Evolutionary conservation across 2,113 vertebrate species (phyloP), one percentile per base, ranked within the genome.

Genomic region (Brachyhypopomus gauderio): DNA sequence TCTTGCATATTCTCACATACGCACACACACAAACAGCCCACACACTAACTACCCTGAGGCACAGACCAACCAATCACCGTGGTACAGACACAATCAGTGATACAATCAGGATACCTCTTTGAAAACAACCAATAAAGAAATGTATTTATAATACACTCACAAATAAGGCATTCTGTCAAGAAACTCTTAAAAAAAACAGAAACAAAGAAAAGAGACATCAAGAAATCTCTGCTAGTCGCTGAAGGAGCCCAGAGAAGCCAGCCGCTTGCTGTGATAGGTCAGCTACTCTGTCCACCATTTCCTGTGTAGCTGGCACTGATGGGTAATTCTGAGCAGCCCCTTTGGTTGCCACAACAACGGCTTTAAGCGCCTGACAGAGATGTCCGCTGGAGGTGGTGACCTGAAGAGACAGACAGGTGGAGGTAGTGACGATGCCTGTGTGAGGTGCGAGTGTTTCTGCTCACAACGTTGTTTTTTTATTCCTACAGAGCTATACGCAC

Each of bases 291-390:
- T 95, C 92, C 2, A 92, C 91, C 95, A 96, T 96, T 87, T 96
- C 95, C 85, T 93, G 95, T 2, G 92, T 90, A 0, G 94, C 95
- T 0, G 94, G 88, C 16, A 92, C 87, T 0, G 95, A 96, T 0
- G 96, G 96, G 89, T 97, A 97, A 86, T 93, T 94, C 73, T 96
- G 91, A 25, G 95, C 96, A 0, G 96, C 96, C 0, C 93, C 94
- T 86, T 97, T 97, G 72, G 96, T 95, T 3, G 96, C 94, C 64
- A 96, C 93, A 0, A 97, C 96, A 0, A 96, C 94, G 17, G 94
- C 89, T 83, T 95, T 94, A 66, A 97, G 84, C 64, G 95, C 93
- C 82, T 96, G 95, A 89, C 95, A 95, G 58, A 97, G 93, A 0
- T 91, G 89, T 3, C 93, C 89, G 12, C 95, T 94, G 0, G 93